Evolutionary conservation across 2,797 vertebrate genomes (phyloP), one percentile per base, ranked within the genome.

Genomic region (Hoplostethus mediterraneus): DNA sequence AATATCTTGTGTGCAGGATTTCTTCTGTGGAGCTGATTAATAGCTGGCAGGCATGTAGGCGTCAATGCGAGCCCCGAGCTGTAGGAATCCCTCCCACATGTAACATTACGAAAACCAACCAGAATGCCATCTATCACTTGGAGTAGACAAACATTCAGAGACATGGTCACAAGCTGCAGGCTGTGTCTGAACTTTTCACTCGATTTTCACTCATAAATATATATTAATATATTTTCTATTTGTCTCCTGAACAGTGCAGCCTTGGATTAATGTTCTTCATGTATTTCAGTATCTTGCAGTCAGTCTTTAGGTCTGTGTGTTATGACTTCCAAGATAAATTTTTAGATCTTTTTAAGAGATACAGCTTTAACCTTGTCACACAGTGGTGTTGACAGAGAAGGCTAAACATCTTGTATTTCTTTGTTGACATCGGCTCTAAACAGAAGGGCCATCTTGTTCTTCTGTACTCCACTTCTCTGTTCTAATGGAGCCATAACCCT

Each of bases 371-470:
- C n/a, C 45, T n/a, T 4, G 0, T 12, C n/a, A 28, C 45, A 14
- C n/a, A 31, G 11, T 49, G 0, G 13, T 5, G 28, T 21, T 0
- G n/a, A 53, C 31, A 40, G 30, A 17, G 36, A 67, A 66, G 0
- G 0, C 14, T 70, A 77, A 83, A 75, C 67, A 77, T 3, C 9
- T 8, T 16, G 30, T 74, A 55, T 25, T 2, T 83, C 66, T 75
- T 72, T 65, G 6, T 53, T 67, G 81, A 83, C 81, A 67, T n/a
- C 44, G 42, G 33, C 25, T 81, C 17, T 69, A 85, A 86, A 83
- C 73, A 80, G 30, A 25, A 0, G 14, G 65, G 17, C 12, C 44
- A 11, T 61, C 75, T 72, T 67, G 59, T 7, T n/a, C 5, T 2
- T 63, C 71, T 80, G 73, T 3, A 48, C 54, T 81, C 10, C 60